Evolutionary conservation across 2,797 vertebrate species (phyloP), one percentile per base, ranked within the genome.

Genomic region (Onychomys torridus): DNA sequence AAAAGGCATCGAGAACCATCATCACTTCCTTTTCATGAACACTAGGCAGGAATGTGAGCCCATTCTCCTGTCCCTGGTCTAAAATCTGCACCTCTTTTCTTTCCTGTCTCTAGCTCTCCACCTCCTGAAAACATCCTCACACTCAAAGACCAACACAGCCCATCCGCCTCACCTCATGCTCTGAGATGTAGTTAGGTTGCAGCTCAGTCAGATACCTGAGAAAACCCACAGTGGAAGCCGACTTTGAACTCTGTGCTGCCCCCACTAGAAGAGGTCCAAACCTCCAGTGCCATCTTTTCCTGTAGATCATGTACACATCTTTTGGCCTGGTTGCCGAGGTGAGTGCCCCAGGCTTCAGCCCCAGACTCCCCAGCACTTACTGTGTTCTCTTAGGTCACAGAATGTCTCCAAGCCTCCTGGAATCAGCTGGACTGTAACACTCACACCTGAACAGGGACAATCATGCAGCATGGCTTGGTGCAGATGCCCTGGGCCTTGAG

Each of bases 11-110:
- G 76, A 89, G n/a, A 77, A 27, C 32, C 19, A 0, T 1, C 29
- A 6, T 17, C 19, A 5, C 1, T 17, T 3, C 11, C 3, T 52
- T 34, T 29, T 46, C 40, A 69, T 37, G 37, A 25, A 57, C 55
- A 29, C 43, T 34, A 4, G 0, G 25, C 27, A 76, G 69, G 43
- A 59, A 29, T 3, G 0, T 0, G n/a, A 65, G 73, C 16, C 21
- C 43, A 12, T 43, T 23, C 55, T 55, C 19, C 34, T 3, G 77
- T 40, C 14, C 40, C 63, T 37, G 5, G 21, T 3, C 37, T 10
- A 63, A 69, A 85, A 52, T 4, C 19, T 19, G 69, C 63, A 57
- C 1, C 1, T 27, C 52, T 67, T 2, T 19, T 4, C 6, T 19
- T 40, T 73, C 43, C 25, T 13, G 40, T 67, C 11, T 25, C 40